These are phyloP conservation scores for Tyria jacobaeae DNA, from an alignment of 2,888 invertebrate species.

Conservation along the genomic window DNA sequence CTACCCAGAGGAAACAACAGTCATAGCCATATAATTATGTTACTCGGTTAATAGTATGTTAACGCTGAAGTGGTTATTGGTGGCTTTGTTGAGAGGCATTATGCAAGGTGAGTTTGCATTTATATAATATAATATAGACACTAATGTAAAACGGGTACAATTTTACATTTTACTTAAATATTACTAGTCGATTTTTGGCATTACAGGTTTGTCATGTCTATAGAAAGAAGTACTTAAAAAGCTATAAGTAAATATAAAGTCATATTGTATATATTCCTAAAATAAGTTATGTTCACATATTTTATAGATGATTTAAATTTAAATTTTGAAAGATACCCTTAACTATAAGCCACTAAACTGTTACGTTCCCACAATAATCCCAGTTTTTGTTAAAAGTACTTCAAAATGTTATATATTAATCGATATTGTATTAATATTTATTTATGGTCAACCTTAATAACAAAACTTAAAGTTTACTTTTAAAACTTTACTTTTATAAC, in stretches of 20 bases:
- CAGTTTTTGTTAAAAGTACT: not conserved
- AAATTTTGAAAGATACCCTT: too few species aligned
- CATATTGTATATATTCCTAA: not conserved
- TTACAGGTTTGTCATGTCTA: too few species aligned
- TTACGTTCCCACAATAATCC: not conserved
- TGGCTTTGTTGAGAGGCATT: not conserved
- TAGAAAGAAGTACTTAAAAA: too few species aligned
- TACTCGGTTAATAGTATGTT: not conserved
- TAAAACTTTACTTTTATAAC: too few species aligned
- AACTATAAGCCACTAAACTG: not conserved
- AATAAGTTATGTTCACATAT: not conserved
- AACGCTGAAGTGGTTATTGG: not conserved
- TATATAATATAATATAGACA: too few species aligned
- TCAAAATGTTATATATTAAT: not conserved
- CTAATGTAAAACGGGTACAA: too few species aligned
- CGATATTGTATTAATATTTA: not conserved
- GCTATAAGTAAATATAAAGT: too few species aligned
- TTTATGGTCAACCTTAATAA: not conserved
- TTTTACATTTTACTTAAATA: too few species aligned
- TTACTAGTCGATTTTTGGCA: too few species aligned
- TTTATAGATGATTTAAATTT: not conserved
- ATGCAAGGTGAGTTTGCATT: too few species aligned
- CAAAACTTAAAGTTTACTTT: not conserved
- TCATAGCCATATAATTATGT: too few species aligned
- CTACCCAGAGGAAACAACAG: too few species aligned